phyloP scores from a whole-genome alignment of 2,797 vertebrate genomes.

The Morelia viridis region DNA sequence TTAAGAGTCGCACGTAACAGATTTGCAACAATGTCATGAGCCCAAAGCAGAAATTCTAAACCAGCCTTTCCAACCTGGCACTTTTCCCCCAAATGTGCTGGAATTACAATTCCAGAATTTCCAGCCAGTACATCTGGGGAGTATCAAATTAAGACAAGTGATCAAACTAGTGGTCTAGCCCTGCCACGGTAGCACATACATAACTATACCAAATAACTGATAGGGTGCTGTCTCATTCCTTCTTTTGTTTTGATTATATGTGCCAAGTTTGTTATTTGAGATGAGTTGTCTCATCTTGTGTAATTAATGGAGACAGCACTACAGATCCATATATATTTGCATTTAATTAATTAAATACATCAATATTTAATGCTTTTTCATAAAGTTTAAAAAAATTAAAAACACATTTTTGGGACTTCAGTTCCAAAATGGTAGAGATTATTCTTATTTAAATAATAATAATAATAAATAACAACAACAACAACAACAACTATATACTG shows the following conservation, averaged over 20 bases:
- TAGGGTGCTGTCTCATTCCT: neutral
- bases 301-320: neutral
- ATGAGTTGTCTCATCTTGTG: neutral
- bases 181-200: neutral
- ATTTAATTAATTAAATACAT: neutral
- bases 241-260: neutral
- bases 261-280: neutral
- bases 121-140: neutral
- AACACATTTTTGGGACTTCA: neutral
- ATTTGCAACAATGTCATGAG: neutral
- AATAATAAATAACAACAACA: no score
- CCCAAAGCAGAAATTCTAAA: neutral
- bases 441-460: neutral
- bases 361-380: neutral
- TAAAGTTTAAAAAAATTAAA: neutral
- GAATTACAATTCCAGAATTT: neutral
- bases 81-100: neutral
- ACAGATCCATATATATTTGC: neutral
- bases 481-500: neutral
- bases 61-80: neutral
- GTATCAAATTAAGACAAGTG: neutral
- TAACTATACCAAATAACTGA: neutral
- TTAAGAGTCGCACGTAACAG: neutral
- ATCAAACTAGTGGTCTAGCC: no score
- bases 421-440: neutral